Evolutionary conservation across 2,113 vertebrate species (phyloP).

Genomic region (Ptilonorhynchus violaceus): DNA sequence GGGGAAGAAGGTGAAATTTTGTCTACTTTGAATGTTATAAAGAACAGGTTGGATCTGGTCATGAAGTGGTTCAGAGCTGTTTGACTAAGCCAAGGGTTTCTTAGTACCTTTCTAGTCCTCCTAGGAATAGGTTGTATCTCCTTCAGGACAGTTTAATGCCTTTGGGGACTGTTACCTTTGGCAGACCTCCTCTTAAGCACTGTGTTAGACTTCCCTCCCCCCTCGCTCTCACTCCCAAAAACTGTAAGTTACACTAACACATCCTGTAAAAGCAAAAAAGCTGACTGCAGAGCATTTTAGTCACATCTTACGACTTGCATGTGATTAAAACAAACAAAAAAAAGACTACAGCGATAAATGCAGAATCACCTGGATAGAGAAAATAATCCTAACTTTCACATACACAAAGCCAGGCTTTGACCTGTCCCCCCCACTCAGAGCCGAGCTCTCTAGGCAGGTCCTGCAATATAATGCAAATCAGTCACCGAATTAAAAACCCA

Average conservation of each 20-base stretch:
- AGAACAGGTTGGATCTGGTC: neutral
- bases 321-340: neutral
- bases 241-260: neutral
- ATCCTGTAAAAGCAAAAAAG: neutral
- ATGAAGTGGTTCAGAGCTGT: neutral
- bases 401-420: neutral
- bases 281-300: neutral
- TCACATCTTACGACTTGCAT: neutral
- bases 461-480: neutral
- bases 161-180: neutral
- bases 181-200: neutral
- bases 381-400: neutral
- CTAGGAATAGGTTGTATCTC: neutral
- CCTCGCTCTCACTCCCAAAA: neutral
- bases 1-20: neutral
- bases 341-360: neutral
- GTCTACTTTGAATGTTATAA: neutral
- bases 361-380: neutral
- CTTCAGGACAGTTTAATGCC: neutral
- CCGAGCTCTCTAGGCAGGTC: fast-evolving
- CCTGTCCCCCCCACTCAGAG: fast-evolving
- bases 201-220: neutral
- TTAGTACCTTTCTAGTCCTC: neutral
- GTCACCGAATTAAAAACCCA: neutral
- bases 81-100: neutral